Evolutionary conservation across 2,888 invertebrate genomes (phyloP).

Genomic region (Caenorhabditis sp.): DNA sequence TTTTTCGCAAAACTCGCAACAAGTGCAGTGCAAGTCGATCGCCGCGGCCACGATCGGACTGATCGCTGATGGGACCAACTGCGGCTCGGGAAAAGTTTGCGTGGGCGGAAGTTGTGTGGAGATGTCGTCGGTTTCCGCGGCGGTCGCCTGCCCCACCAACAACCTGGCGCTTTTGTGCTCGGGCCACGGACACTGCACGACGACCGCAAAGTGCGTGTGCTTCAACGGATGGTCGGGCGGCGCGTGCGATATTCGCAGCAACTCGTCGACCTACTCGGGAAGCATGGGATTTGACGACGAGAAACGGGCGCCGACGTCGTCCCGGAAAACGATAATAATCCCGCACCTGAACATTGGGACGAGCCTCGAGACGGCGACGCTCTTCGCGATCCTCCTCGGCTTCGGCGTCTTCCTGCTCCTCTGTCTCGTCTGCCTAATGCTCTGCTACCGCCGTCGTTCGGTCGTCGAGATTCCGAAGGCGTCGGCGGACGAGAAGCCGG

Average conservation of each 20-base stretch:
- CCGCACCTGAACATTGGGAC: constrained; percentile 68
- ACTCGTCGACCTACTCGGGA: constrained; percentile 37
- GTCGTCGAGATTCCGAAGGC: constrained; percentile 64
- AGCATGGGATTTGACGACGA: constrained; percentile 30
- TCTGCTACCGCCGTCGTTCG: constrained; percentile 79
- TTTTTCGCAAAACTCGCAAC: constrained; percentile 89
- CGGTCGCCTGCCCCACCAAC: constrained; percentile 87
- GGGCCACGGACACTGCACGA: constrained; percentile 86
- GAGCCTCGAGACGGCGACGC: constrained; percentile 79
- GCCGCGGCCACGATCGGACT: constrained; percentile 66
- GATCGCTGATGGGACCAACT: constrained; percentile 70
- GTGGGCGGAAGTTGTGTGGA: constrained; percentile 69
- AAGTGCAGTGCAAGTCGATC: constrained; percentile 82
- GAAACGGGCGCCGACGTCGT: not conserved
- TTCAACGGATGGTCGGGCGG: constrained; percentile 83
- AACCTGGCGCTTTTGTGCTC: constrained; percentile 92
- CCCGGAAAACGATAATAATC: constrained; percentile 48
- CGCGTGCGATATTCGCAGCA: constrained; percentile 78
- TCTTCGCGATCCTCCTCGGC: constrained; percentile 80
- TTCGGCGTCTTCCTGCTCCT: constrained; percentile 80
- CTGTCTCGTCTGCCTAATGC: constrained; percentile 79
- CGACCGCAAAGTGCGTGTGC: constrained; percentile 87
- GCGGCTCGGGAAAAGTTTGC: constrained; percentile 69
- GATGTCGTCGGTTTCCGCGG: constrained; percentile 67
- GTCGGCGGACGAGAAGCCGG: constrained; percentile 60